These are phyloP conservation scores for Turritopsis dohrnii DNA, from an alignment of 30 jellyfish, hydroid and myxozoan genomes.

Conservation along the genomic window DNA sequence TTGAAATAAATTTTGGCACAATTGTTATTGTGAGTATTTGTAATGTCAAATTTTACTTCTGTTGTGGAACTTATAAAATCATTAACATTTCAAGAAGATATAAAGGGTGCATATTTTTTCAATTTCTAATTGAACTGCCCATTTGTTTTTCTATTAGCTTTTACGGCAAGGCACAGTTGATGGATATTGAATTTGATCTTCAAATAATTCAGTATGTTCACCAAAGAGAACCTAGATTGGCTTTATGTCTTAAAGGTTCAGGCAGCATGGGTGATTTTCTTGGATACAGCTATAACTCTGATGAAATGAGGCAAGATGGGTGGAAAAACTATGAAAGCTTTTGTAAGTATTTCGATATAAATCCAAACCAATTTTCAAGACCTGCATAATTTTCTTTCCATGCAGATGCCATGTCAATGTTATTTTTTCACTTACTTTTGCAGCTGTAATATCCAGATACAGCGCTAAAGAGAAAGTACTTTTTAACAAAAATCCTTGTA, in stretches of 20 bases:
- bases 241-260: background rate
- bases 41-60: no score
- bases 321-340: background rate
- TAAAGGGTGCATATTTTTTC: no score
- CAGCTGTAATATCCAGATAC: background rate
- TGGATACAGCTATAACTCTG: background rate
- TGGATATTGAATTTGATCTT: background rate
- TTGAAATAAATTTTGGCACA: no score
- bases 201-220: background rate
- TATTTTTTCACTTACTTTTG: background rate
- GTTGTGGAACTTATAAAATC: no score
- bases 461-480: background rate
- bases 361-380: no score
- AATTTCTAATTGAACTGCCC: background rate
- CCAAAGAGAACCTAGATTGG: background rate
- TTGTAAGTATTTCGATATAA: background rate
- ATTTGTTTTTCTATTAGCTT: background rate
- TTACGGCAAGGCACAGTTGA: background rate
- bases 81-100: no score
- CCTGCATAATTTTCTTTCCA: background rate
- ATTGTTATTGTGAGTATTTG: no score
- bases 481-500: background rate
- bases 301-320: background rate
- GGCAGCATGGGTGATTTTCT: background rate
- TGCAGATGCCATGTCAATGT: background rate